Percentiles rank a stretch among this genome's conserved stretches.
These are phyloP conservation scores for Gymnothorax reevesii DNA, from an alignment of 2,797 vertebrate species.

Conservation along the genomic window DNA sequence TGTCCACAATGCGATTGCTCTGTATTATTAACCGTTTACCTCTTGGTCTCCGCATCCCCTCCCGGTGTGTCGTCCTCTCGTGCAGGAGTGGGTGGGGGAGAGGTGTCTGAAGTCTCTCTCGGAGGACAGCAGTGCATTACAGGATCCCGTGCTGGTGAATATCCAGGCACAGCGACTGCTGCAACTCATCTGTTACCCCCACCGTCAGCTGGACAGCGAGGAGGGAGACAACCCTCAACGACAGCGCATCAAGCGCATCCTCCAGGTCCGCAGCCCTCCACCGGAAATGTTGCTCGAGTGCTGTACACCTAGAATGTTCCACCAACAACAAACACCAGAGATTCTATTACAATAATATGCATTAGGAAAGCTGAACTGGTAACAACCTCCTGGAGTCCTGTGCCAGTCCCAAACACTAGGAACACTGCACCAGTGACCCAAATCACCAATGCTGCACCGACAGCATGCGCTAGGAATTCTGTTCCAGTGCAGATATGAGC, in stretches of 20 bases:
- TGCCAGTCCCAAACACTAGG: not conserved
- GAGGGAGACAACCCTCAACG: constrained; percentile 97
- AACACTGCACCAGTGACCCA: not conserved
- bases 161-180: constrained; percentile 96
- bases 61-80: not conserved
- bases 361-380: too few relatives aligned
- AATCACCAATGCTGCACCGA: not conserved
- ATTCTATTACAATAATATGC: too few relatives aligned
- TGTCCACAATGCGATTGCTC: not conserved
- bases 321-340: too few relatives aligned
- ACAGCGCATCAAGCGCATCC: constrained; percentile 96
- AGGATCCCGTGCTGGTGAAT: constrained; percentile 95
- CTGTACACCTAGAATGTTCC: not conserved
- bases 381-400: not conserved
- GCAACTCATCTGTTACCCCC: constrained; percentile 98
- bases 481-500: not conserved
- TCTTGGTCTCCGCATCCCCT: not conserved
- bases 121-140: constrained; percentile 96
- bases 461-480: not conserved
- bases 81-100: constrained; percentile 97
- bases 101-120: constrained; percentile 96
- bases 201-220: constrained; percentile 91
- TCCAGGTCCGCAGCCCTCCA: constrained; percentile 78
- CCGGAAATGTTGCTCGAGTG: not conserved
- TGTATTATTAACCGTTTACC: not conserved